Evolutionary conservation across 2,113 vertebrate species (phyloP), one percentile per base, ranked within the genome.

Genomic region (Erpornis zantholeuca): DNA sequence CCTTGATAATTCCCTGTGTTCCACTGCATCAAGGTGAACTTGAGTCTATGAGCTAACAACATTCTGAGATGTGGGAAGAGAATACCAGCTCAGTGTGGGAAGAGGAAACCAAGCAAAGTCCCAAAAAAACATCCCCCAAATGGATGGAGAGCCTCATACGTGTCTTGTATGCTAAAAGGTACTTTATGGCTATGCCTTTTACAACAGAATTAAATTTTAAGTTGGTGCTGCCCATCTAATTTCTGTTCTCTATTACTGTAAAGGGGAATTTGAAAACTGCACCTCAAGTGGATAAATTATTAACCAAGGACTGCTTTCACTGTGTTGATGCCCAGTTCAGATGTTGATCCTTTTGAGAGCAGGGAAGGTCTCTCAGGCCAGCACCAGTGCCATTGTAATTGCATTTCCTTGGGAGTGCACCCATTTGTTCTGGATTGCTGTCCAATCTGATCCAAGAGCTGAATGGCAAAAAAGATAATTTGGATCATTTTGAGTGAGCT

Each of bases 131-230:
- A 28, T 4, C 5, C 8, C 20, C 14, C 11, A 56, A n/a, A 56
- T 27, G 19, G 35, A 47, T 45, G 19, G 24, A 54, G 35, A 76
- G 6, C 50, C 36, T 78, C n/a, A 6, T 16, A 24, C 0, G 0
- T 4, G 0, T 65, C 53, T 60, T n/a, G 6, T 12, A 7, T 31
- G 13, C 19, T 38, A 10, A 2, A 72, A 87, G 7, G 12, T 60
- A 33, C 18, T 76, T 76, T 64, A 17, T 33, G 22, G 31, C 28
- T 50, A 1, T 49, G 13, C 6, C 12, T 61, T 72, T 64, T 50
- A 49, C 8, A 60, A 50, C 38, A 38, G 1, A 40, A 78, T 54
- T 22, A 9, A 2, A 16, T 71, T 71, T 70, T 31, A 38, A 35
- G 16, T 82, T 87, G 50, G 23, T 90, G n/a, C 57, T 87, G 17